Conservation (phyloP, 2,888 invertebrate genomes). For the Adela reaumurella region DNA sequence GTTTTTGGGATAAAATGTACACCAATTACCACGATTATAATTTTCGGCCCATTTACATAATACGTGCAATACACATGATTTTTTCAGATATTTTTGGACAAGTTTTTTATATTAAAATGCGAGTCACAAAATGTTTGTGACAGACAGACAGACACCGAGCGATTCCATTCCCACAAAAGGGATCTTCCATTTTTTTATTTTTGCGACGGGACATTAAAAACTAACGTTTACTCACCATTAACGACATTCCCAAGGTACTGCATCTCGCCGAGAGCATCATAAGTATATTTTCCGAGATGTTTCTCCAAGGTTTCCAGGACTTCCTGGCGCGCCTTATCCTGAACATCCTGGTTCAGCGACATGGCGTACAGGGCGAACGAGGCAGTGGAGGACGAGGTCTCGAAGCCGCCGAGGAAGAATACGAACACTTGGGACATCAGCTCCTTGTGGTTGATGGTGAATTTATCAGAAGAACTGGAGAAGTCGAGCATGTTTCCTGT, state of each 20-base stretch:
- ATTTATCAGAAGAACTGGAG: not conserved
- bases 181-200: too few relatives aligned
- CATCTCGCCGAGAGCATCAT: constrained; percentile 19
- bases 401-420: constrained; percentile 42
- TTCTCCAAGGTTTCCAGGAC: constrained; percentile 16
- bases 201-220: too few relatives aligned
- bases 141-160: too few relatives aligned
- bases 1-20: too few relatives aligned
- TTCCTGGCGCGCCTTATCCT: constrained; percentile 21
- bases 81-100: too few relatives aligned
- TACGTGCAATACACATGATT: too few relatives aligned
- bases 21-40: too few relatives aligned
- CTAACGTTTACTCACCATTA: constrained; percentile 10
- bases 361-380: constrained; percentile 27
- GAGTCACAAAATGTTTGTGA: too few relatives aligned
- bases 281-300: constrained; percentile 16
- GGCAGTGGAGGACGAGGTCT: constrained; percentile 36
- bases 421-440: constrained; percentile 21
- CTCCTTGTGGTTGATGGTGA: not conserved
- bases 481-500: not conserved
- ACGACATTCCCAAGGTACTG: constrained; percentile 19
- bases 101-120: too few relatives aligned
- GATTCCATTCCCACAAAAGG: too few relatives aligned
- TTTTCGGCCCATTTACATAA: too few relatives aligned
- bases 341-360: constrained; percentile 28